phyloP scores from a whole-genome alignment of 2,888 invertebrate genomes.

The Ctenicera cuprea region DNA sequence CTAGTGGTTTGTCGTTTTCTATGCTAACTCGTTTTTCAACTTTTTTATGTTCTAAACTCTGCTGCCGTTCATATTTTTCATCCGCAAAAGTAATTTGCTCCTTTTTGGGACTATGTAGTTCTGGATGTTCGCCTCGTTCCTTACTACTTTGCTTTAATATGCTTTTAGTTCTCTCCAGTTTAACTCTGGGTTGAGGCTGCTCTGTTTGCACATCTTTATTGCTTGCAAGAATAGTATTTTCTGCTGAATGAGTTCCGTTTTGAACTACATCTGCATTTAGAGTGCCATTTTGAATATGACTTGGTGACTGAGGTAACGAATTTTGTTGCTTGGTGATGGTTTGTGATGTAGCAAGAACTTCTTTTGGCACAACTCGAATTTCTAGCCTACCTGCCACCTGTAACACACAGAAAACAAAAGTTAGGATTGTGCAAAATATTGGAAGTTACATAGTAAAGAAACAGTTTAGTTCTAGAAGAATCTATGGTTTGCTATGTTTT shows the following conservation, averaged over 20 bases:
- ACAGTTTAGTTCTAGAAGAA: no score
- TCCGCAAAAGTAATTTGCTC: slow-evolving; percentile 69
- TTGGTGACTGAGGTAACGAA: slow-evolving; percentile 9
- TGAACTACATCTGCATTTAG: slow-evolving; percentile 30
- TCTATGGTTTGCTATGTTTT: no score
- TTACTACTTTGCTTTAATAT: slow-evolving; percentile 70
- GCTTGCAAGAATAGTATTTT: slow-evolving; percentile 35
- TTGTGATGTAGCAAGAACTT: slow-evolving; percentile 43
- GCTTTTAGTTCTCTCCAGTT: slow-evolving; percentile 69
- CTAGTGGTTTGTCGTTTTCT: slow-evolving; percentile 12
- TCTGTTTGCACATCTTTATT: slow-evolving; percentile 47
- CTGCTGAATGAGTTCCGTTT: slow-evolving; percentile 32
- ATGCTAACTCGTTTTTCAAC: slow-evolving; percentile 26
- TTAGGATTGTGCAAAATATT: neutral
- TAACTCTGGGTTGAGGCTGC: slow-evolving; percentile 56
- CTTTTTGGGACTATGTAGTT: slow-evolving; percentile 66
- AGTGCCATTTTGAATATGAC: slow-evolving; percentile 12
- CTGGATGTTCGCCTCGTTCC: slow-evolving; percentile 64
- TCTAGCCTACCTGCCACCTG: slow-evolving; percentile 86
- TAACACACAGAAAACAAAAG: slow-evolving; percentile 34
- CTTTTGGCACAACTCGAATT: slow-evolving; percentile 82
- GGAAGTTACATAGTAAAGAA: neutral
- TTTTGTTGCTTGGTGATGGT: slow-evolving; percentile 14
- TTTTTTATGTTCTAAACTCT: slow-evolving; percentile 57
- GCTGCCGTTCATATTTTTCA: slow-evolving; percentile 53